phyloP scores from a whole-genome alignment of 2,797 vertebrate species.

The Rhynchotus rufescens region DNA sequence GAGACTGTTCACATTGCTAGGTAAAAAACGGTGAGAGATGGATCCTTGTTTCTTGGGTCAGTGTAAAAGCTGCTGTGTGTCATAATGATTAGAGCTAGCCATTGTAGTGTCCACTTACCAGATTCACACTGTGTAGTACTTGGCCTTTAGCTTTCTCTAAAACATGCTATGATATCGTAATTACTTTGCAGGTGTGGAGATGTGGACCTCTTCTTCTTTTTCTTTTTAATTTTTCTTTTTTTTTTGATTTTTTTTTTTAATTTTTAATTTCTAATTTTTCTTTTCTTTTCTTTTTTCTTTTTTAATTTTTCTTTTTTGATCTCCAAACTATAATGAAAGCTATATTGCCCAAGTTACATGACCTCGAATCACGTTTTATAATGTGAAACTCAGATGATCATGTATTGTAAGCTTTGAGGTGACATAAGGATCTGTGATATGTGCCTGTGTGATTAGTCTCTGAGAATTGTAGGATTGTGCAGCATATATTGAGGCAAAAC shows the following conservation, averaged over 20 bases:
- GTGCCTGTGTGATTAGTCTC: background rate
- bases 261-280: too few species aligned
- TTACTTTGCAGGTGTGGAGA: background rate
- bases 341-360: background rate
- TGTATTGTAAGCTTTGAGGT: background rate
- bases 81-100: background rate
- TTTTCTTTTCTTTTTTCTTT: background rate
- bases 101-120: background rate
- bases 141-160: background rate
- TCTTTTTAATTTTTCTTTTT: background rate
- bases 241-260: background rate
- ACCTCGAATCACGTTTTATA: background rate
- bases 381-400: background rate
- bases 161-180: background rate
- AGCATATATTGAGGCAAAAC: background rate
- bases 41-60: background rate
- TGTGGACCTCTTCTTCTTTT: background rate
- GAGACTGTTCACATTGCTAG: background rate
- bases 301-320: background rate
- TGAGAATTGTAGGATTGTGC: background rate
- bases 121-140: background rate
- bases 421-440: background rate
- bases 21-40: background rate
- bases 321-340: background rate
- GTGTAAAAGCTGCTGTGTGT: background rate